These are phyloP conservation scores for Argyresthia albistria DNA, from an alignment of 2,888 invertebrate genomes.

Conservation along the genomic window DNA sequence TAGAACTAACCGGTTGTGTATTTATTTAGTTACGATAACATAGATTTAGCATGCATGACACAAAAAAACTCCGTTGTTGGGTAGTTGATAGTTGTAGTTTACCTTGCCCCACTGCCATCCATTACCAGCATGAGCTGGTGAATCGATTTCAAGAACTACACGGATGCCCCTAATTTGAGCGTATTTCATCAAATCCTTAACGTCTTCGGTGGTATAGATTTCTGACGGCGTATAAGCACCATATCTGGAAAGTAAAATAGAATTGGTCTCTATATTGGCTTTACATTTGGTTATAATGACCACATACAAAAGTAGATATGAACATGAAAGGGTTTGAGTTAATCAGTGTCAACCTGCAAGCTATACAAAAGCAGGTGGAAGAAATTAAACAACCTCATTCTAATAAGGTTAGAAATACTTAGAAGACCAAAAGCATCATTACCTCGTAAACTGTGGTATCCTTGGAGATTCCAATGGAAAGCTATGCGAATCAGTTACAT, in stretches of 20 bases:
- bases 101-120: slow-evolving; percentile 89
- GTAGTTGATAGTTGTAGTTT: neutral
- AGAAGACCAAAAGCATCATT: slow-evolving; percentile 10
- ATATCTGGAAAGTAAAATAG: slow-evolving; percentile 54
- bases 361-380: too few species aligned
- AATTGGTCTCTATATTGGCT: neutral
- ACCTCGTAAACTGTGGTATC: slow-evolving; percentile 82
- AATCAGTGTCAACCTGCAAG: too few species aligned
- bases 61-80: too few species aligned
- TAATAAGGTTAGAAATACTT: too few species aligned
- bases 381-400: too few species aligned
- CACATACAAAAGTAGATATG: too few species aligned
- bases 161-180: slow-evolving; percentile 86
- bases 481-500: slow-evolving; percentile 91
- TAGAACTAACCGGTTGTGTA: too few species aligned
- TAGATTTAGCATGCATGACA: too few species aligned
- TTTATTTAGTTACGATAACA: too few species aligned
- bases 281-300: too few species aligned
- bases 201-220: slow-evolving; percentile 78
- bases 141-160: slow-evolving; percentile 90
- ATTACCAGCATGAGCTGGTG: slow-evolving; percentile 88
- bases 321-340: too few species aligned
- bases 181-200: slow-evolving; percentile 79
- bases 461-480: slow-evolving; percentile 88
- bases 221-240: slow-evolving; percentile 81